Base-by-base conservation (phyloP, 2,888 invertebrate genomes). In the Drosophila mayaguana region DNA sequence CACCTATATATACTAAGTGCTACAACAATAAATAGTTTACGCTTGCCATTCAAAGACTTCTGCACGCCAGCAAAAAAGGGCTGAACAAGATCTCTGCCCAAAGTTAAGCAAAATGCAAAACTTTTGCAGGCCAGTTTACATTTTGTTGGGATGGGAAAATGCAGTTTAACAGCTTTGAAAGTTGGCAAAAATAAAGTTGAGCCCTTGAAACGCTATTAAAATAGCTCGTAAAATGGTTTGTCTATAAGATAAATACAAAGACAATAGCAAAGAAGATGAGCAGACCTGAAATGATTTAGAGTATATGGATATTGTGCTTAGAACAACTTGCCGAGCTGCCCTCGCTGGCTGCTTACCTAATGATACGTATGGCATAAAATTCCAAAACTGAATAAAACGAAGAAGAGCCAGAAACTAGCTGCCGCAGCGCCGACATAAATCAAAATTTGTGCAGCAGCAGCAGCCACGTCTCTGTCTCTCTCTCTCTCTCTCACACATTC, bases 331-430 rank as follows among this genome's bases (percentile, higher is more conserved):
- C 51, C 3, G 11, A 51, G 28, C 74, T 5, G 5, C 70, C 81
- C 82, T 32, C 38, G 66, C 50, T 42, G 32, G 36, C 38, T 16
- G 68, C 42, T 46, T 40, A 32, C 38, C 75, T 82, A 85, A 84
- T 88, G 86, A 88, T 88, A 88, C 85, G 83, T 77, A 74, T 82
- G 83, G 85, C 88, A 82, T 87, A 81, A 74, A 82, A 77, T 20
- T 40, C 54, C 11, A 71, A 60, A 51, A 56, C 34, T 34, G 40
- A 46, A 36, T 14, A 36, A 59, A 46, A 59, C 25, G 40, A 61
- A 50, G 46, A 57, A 42, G 38, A 46, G 45, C 40, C 61, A 42
- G 40, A 36, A 73, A 64, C 54, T 66, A 72, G 65, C 72, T 56
- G 61, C 63, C 64, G 50, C 82, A 72, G 63, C 64, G 69, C 68